Evolutionary conservation across 1,140 invertebrate species (phyloP).

Genomic region (Drosophila sechellia): DNA sequence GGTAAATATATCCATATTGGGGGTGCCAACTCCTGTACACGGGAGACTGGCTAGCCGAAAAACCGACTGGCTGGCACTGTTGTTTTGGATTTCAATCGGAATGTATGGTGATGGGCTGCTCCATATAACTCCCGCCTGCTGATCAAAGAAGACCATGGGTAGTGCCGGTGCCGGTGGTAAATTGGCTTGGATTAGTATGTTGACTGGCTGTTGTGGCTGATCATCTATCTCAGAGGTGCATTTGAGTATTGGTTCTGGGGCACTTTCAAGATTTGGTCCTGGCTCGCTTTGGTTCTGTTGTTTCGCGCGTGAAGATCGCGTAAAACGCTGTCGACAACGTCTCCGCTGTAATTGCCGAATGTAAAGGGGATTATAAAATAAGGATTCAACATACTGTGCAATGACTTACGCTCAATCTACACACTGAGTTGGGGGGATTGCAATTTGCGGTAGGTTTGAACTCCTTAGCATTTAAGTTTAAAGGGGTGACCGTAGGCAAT

Average conservation of each 20-base stretch:
- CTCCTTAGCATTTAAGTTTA: conserved; percentile 9
- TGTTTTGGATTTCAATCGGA: not conserved
- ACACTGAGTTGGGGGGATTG: not conserved
- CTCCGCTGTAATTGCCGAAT: not conserved
- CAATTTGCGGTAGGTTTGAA: not conserved
- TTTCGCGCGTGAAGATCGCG: not conserved
- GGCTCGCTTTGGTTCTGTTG: not conserved
- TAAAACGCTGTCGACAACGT: conserved; percentile 16
- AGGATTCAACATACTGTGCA: not conserved
- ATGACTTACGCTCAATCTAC: not conserved
- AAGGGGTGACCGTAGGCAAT: not conserved
- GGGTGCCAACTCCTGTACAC: conserved; percentile 35
- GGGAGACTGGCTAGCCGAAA: conserved; percentile 54
- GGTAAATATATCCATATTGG: not conserved
- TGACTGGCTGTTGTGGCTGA: not conserved
- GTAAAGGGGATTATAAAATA: not conserved
- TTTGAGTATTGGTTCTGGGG: not conserved
- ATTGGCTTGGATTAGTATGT: not conserved
- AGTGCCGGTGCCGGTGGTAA: not conserved
- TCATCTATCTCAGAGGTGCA: not conserved
- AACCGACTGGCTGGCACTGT: conserved; percentile 41
- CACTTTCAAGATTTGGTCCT: not conserved
- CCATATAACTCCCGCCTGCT: not conserved
- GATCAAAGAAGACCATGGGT: not conserved
- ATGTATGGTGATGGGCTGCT: not conserved